Percentiles rank a stretch among this genome's conserved stretches.
phyloP scores from a whole-genome alignment of 1,140 invertebrate species.

The Penaeus chinensis region DNA sequence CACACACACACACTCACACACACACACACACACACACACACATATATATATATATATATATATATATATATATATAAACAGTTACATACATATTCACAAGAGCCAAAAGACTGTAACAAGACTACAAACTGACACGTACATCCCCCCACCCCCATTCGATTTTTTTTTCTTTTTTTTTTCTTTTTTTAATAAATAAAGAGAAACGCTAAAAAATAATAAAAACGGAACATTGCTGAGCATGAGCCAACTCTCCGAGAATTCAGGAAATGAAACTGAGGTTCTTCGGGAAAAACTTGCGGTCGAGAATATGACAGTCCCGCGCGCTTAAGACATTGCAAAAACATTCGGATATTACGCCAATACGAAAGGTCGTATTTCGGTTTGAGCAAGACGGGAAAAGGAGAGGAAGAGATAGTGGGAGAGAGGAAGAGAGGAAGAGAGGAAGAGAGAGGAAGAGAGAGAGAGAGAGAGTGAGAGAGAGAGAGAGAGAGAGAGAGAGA shows the following conservation, averaged over 20 bases:
- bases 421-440: neutral
- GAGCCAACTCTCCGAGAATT: no score
- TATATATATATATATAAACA: neutral
- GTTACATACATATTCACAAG: neutral
- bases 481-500: neutral
- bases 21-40: neutral
- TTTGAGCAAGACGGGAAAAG: no score
- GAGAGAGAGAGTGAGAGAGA: neutral
- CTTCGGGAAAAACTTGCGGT: no score
- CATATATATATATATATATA: constrained; percentile 14
- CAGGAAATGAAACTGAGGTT: no score
- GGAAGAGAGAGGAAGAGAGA: no score
- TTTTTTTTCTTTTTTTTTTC: neutral
- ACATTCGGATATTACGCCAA: no score
- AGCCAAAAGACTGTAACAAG: neutral
- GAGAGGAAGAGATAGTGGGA: neutral
- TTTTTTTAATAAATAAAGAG: neutral
- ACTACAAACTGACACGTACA: neutral
- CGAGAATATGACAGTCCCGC: no score
- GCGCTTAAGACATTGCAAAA: no score
- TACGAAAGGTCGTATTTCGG: no score
- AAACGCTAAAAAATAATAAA: neutral
- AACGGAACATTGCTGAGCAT: no score
- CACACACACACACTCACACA: neutral
- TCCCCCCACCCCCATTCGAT: neutral